Evolutionary conservation across 2,888 invertebrate species (phyloP), one percentile per base, ranked within the genome.

Genomic region (Strigamia crassipes): DNA sequence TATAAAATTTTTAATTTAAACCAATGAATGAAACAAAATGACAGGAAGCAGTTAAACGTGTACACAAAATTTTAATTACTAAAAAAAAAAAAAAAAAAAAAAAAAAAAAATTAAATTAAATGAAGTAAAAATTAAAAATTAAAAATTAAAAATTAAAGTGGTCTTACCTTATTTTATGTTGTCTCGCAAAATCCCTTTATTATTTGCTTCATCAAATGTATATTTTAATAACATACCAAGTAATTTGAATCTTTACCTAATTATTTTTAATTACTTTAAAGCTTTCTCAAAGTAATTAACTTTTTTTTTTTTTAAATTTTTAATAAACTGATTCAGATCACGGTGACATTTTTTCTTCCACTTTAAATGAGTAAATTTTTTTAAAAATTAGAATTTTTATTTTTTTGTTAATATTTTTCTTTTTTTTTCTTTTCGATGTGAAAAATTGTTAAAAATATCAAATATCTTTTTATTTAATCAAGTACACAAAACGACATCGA

Each of bases 241-340:
- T 61, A 61, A 61, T 61, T 61, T 61, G 61, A 61, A 61, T 61
- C 61, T 61, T 56, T 61, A 23, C 61, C 61, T 61, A 61, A 61
- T 61, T 61, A 61, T 61, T 61, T 56, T 61, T 61, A 61, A 61
- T 61, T 61, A 61, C 61, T 61, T 61, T 61, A 18, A 61, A 23
- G 46, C 12, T 38, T 46, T 46, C 46, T 46, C 46, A 61, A 61
- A 61, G 61, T 61, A 61, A 61, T 61, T 61, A 61, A 61, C 23
- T 61, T 61, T 61, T 61, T 61, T 18, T 61, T 23, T 61, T 61
- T 27, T 27, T 27, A 2, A 61, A n/a, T 18, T 61, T 61, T 61
- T 61, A 61, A 61, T 61, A 61, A 18, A 61, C 61, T 23, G 23
- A 46, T 46, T 46, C 46, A 18, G 61, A 61, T 61, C 18, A 61